Conservation (phyloP, 2,113 vertebrate genomes). For the Orycteropus afer region DNA sequence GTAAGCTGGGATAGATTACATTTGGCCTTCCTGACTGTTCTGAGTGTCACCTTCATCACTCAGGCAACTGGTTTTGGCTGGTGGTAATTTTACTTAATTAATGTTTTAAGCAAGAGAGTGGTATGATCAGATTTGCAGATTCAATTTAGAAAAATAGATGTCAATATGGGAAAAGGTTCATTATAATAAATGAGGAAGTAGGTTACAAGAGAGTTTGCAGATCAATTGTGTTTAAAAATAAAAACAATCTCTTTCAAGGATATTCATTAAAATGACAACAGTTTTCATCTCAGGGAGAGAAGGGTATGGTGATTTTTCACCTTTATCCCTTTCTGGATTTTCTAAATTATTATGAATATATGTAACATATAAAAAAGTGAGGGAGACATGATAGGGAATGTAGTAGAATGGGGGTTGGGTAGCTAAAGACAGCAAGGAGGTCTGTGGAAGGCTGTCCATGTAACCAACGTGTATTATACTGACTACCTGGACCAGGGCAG, state of each 20-base stretch:
- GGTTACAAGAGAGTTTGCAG: background rate
- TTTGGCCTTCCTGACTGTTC: background rate
- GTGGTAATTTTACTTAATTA: background rate
- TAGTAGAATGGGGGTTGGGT: background rate
- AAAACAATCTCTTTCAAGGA: constrained; percentile 3
- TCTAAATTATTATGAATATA: constrained; percentile 5
- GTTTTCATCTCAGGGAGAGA: background rate
- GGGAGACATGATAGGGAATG: background rate
- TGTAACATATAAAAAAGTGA: background rate
- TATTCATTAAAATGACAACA: background rate
- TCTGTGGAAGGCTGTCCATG: background rate
- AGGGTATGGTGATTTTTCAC: background rate
- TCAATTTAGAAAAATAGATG: background rate
- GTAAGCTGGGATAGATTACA: too few relatives aligned
- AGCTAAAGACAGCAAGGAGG: background rate
- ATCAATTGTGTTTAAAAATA: background rate
- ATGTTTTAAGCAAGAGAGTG: background rate
- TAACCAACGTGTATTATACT: background rate
- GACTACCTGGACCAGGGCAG: background rate
- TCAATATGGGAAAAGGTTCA: background rate
- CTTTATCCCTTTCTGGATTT: constrained; percentile 2
- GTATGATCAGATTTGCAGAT: background rate
- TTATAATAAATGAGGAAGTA: background rate
- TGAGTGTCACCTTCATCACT: background rate
- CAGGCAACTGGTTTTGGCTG: background rate